These are phyloP conservation scores for Lamproptera curius DNA, from an alignment of 2,888 invertebrate genomes.

Conservation along the genomic window DNA sequence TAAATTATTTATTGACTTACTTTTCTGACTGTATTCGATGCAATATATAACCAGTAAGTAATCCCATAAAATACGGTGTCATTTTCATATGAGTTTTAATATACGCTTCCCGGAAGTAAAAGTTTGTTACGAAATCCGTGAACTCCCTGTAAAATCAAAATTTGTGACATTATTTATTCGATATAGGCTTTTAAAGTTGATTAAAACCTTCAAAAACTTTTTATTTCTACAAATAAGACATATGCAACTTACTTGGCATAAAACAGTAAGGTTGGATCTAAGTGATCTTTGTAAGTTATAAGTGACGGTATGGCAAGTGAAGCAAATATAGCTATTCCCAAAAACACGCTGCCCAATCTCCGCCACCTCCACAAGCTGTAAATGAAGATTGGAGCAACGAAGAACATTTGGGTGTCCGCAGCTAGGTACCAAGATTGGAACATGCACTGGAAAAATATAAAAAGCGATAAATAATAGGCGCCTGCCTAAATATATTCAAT, in stretches of 20 bases:
- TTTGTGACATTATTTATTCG: constrained; percentile 1
- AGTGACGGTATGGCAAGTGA: constrained; percentile 75
- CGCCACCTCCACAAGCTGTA: constrained; percentile 83
- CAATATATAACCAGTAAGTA: constrained; percentile 81
- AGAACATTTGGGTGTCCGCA: constrained; percentile 82
- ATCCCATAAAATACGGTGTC: constrained; percentile 82
- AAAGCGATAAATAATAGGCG: too few relatives aligned
- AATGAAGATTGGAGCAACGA: constrained; percentile 82
- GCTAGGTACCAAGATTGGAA: constrained; percentile 85
- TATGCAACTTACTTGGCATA: constrained; percentile 84
- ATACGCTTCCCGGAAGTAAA: constrained; percentile 81
- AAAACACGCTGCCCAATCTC: constrained; percentile 73
- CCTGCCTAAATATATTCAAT: too few relatives aligned
- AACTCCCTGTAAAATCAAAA: constrained; percentile 76
- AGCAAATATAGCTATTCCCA: constrained; percentile 64
- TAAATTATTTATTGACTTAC: constrained; percentile 56
- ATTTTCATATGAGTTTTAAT: constrained; percentile 88
- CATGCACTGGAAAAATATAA: constrained; percentile 84
- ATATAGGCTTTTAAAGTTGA: too few relatives aligned
- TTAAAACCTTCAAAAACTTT: too few relatives aligned
- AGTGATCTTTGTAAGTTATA: constrained; percentile 76
- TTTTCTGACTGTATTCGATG: constrained; percentile 80
- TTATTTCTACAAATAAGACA: too few relatives aligned
- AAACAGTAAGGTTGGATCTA: constrained; percentile 83
- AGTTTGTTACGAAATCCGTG: constrained; percentile 79